These are phyloP conservation scores for Cantharis rufa DNA, from an alignment of 2,888 invertebrate genomes.

Conservation along the genomic window DNA sequence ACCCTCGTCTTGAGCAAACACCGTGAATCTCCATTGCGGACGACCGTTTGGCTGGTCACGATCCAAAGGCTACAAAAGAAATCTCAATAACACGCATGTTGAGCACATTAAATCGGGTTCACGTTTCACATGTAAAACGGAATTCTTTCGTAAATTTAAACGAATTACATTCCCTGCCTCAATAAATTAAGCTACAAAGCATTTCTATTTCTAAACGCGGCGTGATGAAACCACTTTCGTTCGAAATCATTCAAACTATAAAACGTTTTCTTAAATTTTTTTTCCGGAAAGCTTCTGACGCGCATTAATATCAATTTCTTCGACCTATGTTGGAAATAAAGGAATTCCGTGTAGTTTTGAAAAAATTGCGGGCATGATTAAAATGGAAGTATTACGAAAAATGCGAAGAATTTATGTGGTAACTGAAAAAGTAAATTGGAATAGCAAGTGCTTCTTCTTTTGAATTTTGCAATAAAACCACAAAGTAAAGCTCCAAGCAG, in stretches of 20 bases:
- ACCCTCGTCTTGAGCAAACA: conserved; percentile 94
- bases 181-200: neutral
- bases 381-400: neutral
- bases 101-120: conserved; percentile 12
- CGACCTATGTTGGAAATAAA: neutral
- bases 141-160: neutral
- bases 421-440: neutral
- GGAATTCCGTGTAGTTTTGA: neutral
- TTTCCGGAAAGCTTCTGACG: neutral
- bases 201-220: neutral
- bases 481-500: neutral
- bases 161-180: neutral
- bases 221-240: neutral
- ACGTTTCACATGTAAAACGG: neutral
- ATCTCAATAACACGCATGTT: conserved; percentile 11
- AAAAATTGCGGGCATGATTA: neutral
- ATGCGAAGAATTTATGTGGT: neutral
- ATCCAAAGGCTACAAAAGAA: conserved; percentile 78
- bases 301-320: neutral
- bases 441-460: neutral
- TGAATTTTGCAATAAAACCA: neutral
- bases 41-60: conserved; percentile 96
- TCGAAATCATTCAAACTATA: neutral
- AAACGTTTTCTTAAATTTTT: neutral
- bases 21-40: conserved; percentile 94